Conservation (phyloP, 2,888 invertebrate species). For the Drepanosiphum platanoidis region DNA sequence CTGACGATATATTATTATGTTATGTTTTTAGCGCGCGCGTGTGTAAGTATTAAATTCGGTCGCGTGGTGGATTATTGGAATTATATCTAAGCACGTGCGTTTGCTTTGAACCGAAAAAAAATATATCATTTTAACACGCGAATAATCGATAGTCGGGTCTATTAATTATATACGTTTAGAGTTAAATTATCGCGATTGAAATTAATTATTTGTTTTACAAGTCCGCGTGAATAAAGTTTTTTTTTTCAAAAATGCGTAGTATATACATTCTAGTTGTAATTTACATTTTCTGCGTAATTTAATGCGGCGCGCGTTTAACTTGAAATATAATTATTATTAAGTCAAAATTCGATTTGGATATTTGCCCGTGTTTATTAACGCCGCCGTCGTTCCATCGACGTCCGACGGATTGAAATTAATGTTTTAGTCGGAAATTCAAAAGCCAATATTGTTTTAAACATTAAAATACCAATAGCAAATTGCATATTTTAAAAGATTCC, state of each 20-base stretch:
- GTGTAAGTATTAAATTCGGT: too few species aligned
- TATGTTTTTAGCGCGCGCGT: too few species aligned
- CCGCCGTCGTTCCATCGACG: not conserved
- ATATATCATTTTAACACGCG: too few species aligned
- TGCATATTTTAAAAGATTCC: constrained; percentile 29
- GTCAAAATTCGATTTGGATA: not conserved
- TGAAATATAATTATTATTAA: not conserved
- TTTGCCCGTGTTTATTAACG: not conserved
- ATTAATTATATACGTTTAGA: too few species aligned
- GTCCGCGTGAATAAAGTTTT: not conserved
- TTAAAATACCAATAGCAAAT: constrained; percentile 34
- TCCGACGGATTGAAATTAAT: not conserved
- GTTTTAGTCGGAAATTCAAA: constrained; percentile 7
- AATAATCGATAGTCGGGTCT: too few species aligned
- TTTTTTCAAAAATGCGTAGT: too few species aligned
- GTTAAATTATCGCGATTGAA: not conserved
- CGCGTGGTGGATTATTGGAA: too few species aligned
- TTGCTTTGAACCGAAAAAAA: too few species aligned
- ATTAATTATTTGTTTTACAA: not conserved
- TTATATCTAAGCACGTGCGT: too few species aligned
- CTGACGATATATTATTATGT: too few species aligned
- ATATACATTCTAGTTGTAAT: not conserved
- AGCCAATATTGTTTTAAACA: constrained; percentile 39
- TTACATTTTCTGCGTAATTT: not conserved
- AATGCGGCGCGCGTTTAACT: not conserved